These are phyloP conservation scores for Bugula neritina DNA, from an alignment of 2,888 invertebrate genomes.

Conservation along the genomic window DNA sequence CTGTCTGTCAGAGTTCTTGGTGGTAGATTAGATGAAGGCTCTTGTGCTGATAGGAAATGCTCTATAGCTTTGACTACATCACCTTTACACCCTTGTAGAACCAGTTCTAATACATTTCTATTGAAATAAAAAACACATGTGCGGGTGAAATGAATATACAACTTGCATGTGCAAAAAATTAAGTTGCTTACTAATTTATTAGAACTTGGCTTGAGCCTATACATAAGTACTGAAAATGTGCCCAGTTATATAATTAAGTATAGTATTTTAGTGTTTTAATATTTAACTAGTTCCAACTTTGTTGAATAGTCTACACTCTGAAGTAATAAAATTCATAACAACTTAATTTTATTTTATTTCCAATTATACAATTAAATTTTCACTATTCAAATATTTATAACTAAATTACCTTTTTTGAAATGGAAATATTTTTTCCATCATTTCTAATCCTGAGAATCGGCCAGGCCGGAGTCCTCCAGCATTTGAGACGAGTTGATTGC, in stretches of 20 bases:
- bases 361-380: no score
- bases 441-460: slow-evolving; percentile 63
- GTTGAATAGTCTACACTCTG: no score
- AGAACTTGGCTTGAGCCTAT: no score
- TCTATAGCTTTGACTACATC: slow-evolving; percentile 84
- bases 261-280: no score
- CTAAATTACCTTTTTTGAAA: slow-evolving; percentile 64
- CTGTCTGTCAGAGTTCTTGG: background rate
- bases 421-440: slow-evolving; percentile 81
- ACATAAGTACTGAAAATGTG: no score
- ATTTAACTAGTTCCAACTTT: no score
- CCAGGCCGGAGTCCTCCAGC: slow-evolving; percentile 44
- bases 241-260: no score
- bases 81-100: slow-evolving; percentile 84
- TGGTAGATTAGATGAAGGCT: slow-evolving; percentile 29
- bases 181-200: background rate
- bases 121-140: background rate
- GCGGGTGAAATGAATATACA: no score
- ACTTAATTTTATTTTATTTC: no score
- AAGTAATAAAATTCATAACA: no score
- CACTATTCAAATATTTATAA: slow-evolving; percentile 35
- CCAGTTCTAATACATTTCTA: slow-evolving; percentile 70
- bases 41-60: slow-evolving; percentile 62
- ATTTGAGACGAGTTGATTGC: slow-evolving; percentile 11
- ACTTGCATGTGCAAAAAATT: no score